Evolutionary conservation across 2,797 vertebrate species (phyloP).

Genomic region (Clarias pachynema): DNA sequence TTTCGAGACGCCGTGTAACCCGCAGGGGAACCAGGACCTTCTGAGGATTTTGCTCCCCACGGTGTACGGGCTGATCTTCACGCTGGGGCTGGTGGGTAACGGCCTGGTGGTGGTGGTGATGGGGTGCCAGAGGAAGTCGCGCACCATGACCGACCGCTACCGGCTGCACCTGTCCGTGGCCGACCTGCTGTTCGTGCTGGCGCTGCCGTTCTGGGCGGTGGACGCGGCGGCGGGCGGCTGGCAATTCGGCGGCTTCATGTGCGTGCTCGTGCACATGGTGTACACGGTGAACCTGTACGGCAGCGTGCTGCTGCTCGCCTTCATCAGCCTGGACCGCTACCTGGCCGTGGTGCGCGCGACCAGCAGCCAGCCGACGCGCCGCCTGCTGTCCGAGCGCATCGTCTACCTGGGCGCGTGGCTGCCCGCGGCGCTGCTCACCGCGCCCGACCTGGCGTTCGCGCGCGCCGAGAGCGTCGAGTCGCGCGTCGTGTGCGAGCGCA

Average conservation of each 20-base stretch:
- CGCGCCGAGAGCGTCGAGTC: constrained; percentile 71
- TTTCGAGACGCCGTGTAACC: constrained; percentile 80
- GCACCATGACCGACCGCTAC: constrained; percentile 94
- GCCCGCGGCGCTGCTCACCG: constrained; percentile 86
- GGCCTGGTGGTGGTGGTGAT: constrained; percentile 94
- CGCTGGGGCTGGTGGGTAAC: constrained; percentile 91
- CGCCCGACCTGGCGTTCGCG: constrained; percentile 91
- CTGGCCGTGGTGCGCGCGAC: constrained; percentile 95
- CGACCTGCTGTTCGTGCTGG: constrained; percentile 94
- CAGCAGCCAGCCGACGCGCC: constrained; percentile 86
- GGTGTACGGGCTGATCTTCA: constrained; percentile 91
- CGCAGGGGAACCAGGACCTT: constrained; percentile 80
- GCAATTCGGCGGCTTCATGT: constrained; percentile 86
- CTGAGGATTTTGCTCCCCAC: constrained; percentile 89
- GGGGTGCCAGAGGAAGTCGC: constrained; percentile 92
- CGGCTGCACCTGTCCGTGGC: constrained; percentile 93
- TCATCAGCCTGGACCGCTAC: constrained; percentile 97
- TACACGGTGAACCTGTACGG: constrained; percentile 97
- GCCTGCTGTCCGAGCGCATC: constrained; percentile 87
- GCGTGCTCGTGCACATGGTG: constrained; percentile 90
- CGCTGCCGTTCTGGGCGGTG: constrained; percentile 96
- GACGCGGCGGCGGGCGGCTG: constrained; percentile 87
- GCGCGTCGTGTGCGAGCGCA: constrained; percentile 82
- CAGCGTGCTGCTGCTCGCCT: constrained; percentile 96
- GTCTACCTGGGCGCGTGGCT: constrained; percentile 87